Evolutionary conservation across 2,113 vertebrate genomes (phyloP), one percentile per base, ranked within the genome.

Genomic region (Protomyctophum bolini): DNA sequence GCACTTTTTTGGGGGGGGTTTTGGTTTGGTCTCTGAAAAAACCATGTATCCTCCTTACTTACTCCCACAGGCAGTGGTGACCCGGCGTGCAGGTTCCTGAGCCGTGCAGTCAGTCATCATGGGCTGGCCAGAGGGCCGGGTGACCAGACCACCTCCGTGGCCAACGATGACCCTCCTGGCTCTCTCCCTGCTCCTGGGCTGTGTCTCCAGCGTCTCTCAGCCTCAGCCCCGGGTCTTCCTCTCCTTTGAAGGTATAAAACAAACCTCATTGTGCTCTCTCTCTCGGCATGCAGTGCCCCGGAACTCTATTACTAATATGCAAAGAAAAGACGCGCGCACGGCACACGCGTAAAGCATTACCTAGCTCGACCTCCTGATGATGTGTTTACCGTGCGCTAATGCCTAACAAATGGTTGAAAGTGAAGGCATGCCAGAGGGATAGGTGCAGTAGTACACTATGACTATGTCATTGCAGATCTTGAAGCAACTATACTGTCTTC

Each of bases 141-240:
- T 29, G 52, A 64, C 82, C 73, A 56, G 80, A 71, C 77, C 77
- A n/a, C 76, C 83, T 71, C 73, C 73, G 82, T 70, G 67, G 76
- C 75, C 28, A 7, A 69, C 62, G 4, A 67, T 64, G 83, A 56
- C 50, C 75, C 69, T 90, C 45, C 81, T 91, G 62, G 79, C 82
- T 72, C 65, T 91, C 51, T 65, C 56, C 46, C 65, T 90, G 21
- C 72, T 91, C 75, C 54, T 78, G 76, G 65, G 67, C 21, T 67
- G 76, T n/a, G 70, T 73, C 66, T 83, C 56, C 75, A 57, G 86
- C 81, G 64, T 92, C 62, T 71, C 76, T 10, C 91, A 87, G 29
- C 92, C 91, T 8, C 80, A 78, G 77, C 91, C 93, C 2, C 87
- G 93, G 81, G 84, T 94, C 76, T 89, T 92, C 82, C 89, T 94